These are phyloP conservation scores for Pygmarrhopalites habei DNA, from an alignment of 1,140 invertebrate genomes.

Conservation along the genomic window DNA sequence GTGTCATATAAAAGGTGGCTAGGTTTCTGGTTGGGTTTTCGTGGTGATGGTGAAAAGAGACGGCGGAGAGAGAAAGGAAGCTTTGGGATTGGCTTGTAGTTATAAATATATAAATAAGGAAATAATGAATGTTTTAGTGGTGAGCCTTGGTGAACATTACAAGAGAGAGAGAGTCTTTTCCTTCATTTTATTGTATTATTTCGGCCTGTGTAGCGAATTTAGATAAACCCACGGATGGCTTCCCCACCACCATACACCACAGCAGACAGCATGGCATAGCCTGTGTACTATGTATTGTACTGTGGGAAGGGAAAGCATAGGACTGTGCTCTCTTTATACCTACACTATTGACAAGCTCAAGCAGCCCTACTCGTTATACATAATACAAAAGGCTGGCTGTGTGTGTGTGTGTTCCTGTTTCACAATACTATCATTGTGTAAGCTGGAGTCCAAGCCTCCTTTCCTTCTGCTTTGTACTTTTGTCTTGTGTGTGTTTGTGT, in stretches of 20 bases:
- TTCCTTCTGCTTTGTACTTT: slow-evolving; percentile 8
- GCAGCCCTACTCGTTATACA: neutral
- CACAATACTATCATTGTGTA: neutral
- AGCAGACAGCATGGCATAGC: neutral
- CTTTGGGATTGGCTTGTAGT: neutral
- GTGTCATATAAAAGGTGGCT: too few relatives aligned
- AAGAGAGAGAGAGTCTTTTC: neutral
- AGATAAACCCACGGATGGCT: neutral
- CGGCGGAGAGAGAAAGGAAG: slow-evolving; percentile 1
- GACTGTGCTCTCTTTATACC: too few relatives aligned
- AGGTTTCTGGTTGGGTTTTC: too few relatives aligned
- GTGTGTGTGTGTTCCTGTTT: neutral
- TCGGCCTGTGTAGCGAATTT: slow-evolving; percentile 1
- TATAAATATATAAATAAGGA: slow-evolving; percentile 12
- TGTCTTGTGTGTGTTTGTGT: slow-evolving; percentile 9
- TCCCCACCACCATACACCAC: neutral
- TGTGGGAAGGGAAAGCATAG: too few relatives aligned
- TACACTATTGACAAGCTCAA: too few relatives aligned
- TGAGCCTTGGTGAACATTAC: neutral
- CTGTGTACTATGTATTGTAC: too few relatives aligned
- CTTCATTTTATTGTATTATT: slow-evolving; percentile 10
- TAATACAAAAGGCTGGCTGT: neutral
- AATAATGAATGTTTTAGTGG: slow-evolving; percentile 11
- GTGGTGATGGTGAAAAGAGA: too few relatives aligned
- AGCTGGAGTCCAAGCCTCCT: neutral